phyloP scores from a whole-genome alignment of 2,888 invertebrate genomes.

The Pyrochroa serraticornis region DNA sequence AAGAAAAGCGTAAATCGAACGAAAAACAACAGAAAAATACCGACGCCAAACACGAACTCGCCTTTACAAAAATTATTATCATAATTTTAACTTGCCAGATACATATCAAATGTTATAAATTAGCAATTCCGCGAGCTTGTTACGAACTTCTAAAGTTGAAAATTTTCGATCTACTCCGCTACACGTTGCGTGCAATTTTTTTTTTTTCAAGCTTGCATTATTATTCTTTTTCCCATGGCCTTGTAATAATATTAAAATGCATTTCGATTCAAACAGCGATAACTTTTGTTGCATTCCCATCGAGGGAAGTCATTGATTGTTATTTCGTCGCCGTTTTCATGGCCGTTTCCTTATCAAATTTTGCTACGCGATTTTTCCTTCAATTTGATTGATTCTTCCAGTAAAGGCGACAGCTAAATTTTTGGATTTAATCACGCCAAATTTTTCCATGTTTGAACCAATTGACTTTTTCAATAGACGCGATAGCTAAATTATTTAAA shows the following conservation, averaged over 20 bases:
- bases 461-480: too few relatives aligned
- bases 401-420: too few relatives aligned
- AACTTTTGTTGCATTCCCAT: background rate
- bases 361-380: too few relatives aligned
- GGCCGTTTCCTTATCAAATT: too few relatives aligned
- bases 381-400: too few relatives aligned
- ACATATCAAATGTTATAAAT: conserved; percentile 50
- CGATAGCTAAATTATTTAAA: too few relatives aligned
- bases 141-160: conserved; percentile 17
- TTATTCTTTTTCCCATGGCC: conserved; percentile 21
- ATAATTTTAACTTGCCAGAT: conserved; percentile 51
- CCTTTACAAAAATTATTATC: conserved; percentile 51
- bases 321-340: too few relatives aligned
- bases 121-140: conserved; percentile 24
- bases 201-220: conserved; percentile 24
- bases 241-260: conserved; percentile 24
- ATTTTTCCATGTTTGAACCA: too few relatives aligned
- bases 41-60: conserved; percentile 46
- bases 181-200: conserved; percentile 19
- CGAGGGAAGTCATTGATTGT: too few relatives aligned
- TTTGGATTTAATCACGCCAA: too few relatives aligned
- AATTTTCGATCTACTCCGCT: conserved; percentile 8
- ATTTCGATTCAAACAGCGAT: conserved; percentile 20
- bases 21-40: conserved; percentile 40
- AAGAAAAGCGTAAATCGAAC: conserved; percentile 11